A percentile compares a stretch with the other conserved stretches of the same genome.
Conservation (phyloP, 2,113 vertebrate genomes). For the Diadophis punctatus region DNA sequence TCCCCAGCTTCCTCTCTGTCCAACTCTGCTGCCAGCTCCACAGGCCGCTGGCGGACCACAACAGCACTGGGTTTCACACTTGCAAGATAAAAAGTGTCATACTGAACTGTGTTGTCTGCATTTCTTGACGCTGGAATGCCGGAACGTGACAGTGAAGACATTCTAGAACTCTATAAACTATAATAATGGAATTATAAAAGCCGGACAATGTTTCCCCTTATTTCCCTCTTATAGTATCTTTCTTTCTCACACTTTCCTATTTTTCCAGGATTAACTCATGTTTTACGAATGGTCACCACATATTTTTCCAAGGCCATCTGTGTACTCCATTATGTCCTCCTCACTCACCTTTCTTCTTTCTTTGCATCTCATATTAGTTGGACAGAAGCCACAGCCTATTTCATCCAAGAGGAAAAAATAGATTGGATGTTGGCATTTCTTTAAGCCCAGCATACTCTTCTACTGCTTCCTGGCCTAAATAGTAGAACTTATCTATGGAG, state of each 20-base stretch:
- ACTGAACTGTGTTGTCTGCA: too few species aligned
- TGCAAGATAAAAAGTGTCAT: too few species aligned
- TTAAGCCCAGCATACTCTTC: not conserved
- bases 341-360: not conserved
- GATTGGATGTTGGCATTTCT: not conserved
- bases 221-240: not conserved
- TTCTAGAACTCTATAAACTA: not conserved
- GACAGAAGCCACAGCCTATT: not conserved
- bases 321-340: not conserved
- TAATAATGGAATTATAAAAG: not conserved
- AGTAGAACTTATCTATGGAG: not conserved
- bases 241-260: not conserved
- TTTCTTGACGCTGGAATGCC: too few species aligned
- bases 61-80: too few species aligned
- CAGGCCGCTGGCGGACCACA: too few species aligned
- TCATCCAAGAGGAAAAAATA: not conserved
- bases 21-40: too few species aligned
- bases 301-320: not conserved
- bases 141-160: too few species aligned
- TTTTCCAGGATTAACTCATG: not conserved
- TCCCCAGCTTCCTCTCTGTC: too few species aligned
- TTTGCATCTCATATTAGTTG: not conserved
- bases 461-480: not conserved
- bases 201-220: not conserved
- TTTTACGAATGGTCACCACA: not conserved